Conservation (phyloP, 2,888 invertebrate species). For the Synergus laeviventris region DNA sequence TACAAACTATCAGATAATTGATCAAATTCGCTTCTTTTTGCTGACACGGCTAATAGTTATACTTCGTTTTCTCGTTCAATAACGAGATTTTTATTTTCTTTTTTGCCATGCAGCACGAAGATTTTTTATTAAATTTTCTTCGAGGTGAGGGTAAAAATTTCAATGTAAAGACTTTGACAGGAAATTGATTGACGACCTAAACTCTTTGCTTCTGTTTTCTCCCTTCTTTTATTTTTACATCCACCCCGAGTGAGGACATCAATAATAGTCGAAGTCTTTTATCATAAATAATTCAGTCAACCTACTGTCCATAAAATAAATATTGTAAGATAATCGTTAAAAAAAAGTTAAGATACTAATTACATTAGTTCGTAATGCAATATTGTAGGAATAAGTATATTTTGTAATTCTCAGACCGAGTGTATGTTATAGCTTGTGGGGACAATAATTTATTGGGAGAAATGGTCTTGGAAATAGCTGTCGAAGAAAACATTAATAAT, state of each 20-base stretch:
- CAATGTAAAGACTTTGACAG: slow-evolving; percentile 16
- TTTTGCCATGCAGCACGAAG: neutral
- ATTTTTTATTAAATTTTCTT: slow-evolving; percentile 2
- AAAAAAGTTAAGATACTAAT: too few relatives aligned
- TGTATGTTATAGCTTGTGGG: neutral
- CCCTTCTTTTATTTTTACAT: neutral
- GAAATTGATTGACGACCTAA: slow-evolving; percentile 16
- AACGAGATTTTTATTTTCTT: neutral
- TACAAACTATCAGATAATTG: too few relatives aligned
- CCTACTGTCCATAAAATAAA: neutral
- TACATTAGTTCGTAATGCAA: too few relatives aligned
- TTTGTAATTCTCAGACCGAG: neutral
- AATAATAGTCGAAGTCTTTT: neutral
- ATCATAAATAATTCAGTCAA: neutral
- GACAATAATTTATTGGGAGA: slow-evolving; percentile 19
- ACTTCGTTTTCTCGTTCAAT: too few relatives aligned
- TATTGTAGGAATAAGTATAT: neutral
- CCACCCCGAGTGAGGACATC: neutral
- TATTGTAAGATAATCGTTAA: too few relatives aligned
- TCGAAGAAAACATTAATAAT: slow-evolving; percentile 37
- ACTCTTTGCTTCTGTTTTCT: slow-evolving; percentile 2
- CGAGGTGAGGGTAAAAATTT: neutral
- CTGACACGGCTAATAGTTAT: too few relatives aligned
- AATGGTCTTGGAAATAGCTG: slow-evolving; percentile 23
- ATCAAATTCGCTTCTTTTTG: too few relatives aligned